Evolutionary conservation across 2,797 vertebrate species (phyloP), one percentile per base, ranked within the genome.

Genomic region (Neosilurus hyrtlii): DNA sequence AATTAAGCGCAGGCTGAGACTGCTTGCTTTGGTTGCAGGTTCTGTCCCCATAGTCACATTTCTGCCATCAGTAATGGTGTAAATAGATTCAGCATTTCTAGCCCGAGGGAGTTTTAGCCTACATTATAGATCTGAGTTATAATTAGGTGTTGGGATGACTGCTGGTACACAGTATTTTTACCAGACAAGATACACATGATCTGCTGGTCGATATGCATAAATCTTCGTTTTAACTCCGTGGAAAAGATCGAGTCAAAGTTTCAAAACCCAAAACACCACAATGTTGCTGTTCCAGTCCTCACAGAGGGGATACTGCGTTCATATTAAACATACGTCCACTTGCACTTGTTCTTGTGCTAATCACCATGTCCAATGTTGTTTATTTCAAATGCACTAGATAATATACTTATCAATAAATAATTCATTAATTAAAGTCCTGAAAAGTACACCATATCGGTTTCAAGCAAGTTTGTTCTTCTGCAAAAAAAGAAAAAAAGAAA

Each of bases 31-130:
- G 81, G 68, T 85, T 85, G 51, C 75, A 73, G 72, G 57, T n/a
- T 73, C 66, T 81, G 79, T 81, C 83, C 83, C 80, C 49, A 79
- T 77, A 75, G 85, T 85, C 80, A 80, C 86, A 81, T 82, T 86
- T 84, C 85, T 86, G 76, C 74, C 76, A 84, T 84, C 80, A 82
- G 80, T 87, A 76, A 65, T 82, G 74, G 82, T 63, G 82, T 59
- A 84, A 88, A 85, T 79, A 88, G 72, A 76, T 82, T 81, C 22
- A 71, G 79, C 70, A 73, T 68, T 59, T 63, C 49, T 72, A 70
- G 81, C 83, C 83, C 54, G 52, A 82, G 84, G 84, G 82, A 79
- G 75, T n/a, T 83, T 77, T 77, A 82, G 68, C 61, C 70, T 79
- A 75, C 76, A 75, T 85, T 82, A 82, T 62, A 63, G 68, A 73